Base-by-base conservation (phyloP, 2,113 vertebrate species). In the Tachuris rubrigastra region DNA sequence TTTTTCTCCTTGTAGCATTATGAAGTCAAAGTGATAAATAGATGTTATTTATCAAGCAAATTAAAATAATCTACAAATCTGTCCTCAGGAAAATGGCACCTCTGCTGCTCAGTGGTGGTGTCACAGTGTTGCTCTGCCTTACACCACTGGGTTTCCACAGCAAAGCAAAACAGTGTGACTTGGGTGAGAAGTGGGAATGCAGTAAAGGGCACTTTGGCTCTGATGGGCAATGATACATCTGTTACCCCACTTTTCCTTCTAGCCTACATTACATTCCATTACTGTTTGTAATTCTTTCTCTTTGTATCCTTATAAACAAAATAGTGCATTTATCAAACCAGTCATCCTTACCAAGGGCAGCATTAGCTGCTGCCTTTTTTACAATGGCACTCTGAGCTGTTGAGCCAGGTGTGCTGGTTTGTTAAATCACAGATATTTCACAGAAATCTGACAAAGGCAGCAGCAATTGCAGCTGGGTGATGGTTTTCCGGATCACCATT, bases 391-490 rank as follows among this genome's bases (percentile, higher is more conserved):
- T 44, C 49, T 86, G 59, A 96, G 94, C 49, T 46, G 80, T n/a
- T 86, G 62, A 96, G 89, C 87, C 83, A 69, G 37, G 56, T 62
- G 53, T 86, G 55, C 77, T 88, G 42, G 37, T 39, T 87, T 82
- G 90, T 75, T 35, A 63, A 72, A 73, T 89, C 69, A 95, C n/a
- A 79, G 76, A 55, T n/a, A 78, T 68, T 92, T 94, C 79, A 97
- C 94, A 94, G 81, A 90, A 88, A 65, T 20, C 44, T 12, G 28
- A 56, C 35, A 63, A 7, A 23, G 5, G 5, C 50, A 59, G 33
- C 19, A 85, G 71, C 8, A 14, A 39, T 63, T 37, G 46, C 25
- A 82, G 35, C n/a, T 9, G 44, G 7, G 5, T 5, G 10, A 68
- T 10, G 27, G 16, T 47, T 39, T 59, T 63, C 73, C 44, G 39